phyloP scores from a whole-genome alignment of 1,140 invertebrate genomes.

The Oscheius sp. region DNA sequence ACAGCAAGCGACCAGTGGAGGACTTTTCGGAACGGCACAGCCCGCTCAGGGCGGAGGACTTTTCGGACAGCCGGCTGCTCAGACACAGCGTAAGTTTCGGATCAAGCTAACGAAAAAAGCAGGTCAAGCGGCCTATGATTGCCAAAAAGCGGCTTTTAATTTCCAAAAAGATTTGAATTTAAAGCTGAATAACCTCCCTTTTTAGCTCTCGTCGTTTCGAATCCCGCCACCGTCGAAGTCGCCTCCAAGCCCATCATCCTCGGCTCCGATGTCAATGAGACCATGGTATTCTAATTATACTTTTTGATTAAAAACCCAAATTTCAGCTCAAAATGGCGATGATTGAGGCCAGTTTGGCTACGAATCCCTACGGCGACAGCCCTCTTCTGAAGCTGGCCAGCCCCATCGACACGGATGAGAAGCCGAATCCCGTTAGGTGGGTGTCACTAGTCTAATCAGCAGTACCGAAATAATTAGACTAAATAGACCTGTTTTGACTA shows the following conservation, averaged over 20 bases:
- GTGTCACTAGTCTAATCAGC: not conserved
- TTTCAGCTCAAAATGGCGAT: conserved; percentile 29
- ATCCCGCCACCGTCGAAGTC: conserved; percentile 6
- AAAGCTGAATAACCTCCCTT: no score
- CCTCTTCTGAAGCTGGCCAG: conserved; percentile 37
- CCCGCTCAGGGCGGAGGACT: conserved; percentile 21
- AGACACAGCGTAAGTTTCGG: no score
- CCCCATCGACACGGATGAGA: conserved; percentile 27
- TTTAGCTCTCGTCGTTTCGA: conserved; percentile 24
- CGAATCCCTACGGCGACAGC: conserved; percentile 38
- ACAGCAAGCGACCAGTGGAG: conserved; percentile 5
- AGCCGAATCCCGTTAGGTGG: conserved; percentile 17
- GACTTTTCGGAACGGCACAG: conserved; percentile 34
- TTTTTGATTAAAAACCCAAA: no score
- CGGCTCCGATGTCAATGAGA: conserved; percentile 21
- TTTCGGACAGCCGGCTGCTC: not conserved
- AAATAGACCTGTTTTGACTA: not conserved
- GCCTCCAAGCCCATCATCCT: conserved; percentile 15
- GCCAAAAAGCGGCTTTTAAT: conserved; percentile 14
- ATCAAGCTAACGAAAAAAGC: not conserved
- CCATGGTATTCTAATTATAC: no score
- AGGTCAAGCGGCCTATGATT: no score
- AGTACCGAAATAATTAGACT: not conserved
- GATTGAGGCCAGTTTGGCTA: conserved; percentile 26
- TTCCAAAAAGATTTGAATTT: no score